phyloP scores from a whole-genome alignment of 2,113 vertebrate species.

The Nycticryphes semicollaris region DNA sequence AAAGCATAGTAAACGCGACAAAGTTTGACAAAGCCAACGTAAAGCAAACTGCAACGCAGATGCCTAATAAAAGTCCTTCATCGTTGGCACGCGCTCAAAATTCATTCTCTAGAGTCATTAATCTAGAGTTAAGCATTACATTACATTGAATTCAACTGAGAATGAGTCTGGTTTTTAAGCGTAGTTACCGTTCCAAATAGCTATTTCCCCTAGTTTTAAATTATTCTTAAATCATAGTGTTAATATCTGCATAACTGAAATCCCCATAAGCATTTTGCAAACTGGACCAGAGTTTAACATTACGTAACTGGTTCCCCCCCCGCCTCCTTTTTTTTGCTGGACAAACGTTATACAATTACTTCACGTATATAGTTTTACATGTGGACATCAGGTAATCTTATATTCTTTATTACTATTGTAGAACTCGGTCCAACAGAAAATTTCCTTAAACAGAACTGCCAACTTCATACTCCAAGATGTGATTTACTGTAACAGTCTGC shows the following conservation, averaged over 20 bases:
- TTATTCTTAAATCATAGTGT: background rate
- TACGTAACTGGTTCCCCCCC: accelerated
- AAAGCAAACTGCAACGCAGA: background rate
- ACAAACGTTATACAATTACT: background rate
- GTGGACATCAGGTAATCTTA: background rate
- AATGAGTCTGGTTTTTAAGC: background rate
- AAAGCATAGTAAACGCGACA: background rate
- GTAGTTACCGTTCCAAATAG: background rate
- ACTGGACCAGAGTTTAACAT: background rate
- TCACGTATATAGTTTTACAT: background rate
- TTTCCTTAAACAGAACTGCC: background rate
- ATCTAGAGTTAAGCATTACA: background rate
- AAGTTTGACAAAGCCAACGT: background rate
- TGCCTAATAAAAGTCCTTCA: background rate
- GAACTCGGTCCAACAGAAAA: background rate
- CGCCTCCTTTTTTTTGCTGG: background rate
- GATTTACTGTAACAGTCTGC: background rate
- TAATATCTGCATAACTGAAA: background rate
- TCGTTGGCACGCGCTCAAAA: background rate
- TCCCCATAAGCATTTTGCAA: background rate
- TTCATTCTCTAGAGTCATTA: background rate
- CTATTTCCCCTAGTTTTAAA: background rate
- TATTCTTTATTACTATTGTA: background rate
- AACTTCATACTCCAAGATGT: background rate
- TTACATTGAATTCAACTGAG: background rate